Percentiles rank a stretch among this genome's conserved stretches.
Evolutionary conservation across 2,888 invertebrate species (phyloP).

Genomic region (Nasonovia ribisnigri): DNA sequence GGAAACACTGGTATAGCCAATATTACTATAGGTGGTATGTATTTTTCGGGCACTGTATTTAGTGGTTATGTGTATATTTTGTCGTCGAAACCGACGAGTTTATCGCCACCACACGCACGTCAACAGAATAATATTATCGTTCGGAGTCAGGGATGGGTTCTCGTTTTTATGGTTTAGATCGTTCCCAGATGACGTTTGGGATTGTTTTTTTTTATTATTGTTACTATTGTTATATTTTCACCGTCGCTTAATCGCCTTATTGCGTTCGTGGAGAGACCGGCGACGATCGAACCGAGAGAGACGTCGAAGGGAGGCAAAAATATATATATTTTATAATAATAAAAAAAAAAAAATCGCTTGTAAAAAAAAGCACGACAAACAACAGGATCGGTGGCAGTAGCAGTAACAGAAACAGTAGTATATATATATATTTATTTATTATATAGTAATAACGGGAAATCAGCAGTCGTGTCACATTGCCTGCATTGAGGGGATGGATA

Average conservation of each 20-base stretch:
- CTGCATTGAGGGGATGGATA: conserved; percentile 27
- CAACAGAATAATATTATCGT: not conserved
- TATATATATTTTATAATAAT: not conserved
- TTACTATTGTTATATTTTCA: not conserved
- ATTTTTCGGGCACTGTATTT: not conserved
- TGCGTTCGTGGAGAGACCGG: not conserved
- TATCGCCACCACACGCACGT: not conserved
- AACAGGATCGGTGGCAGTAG: conserved; percentile 17
- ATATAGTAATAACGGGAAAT: conserved; percentile 59
- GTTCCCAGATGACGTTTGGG: conserved; percentile 46
- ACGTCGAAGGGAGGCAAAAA: conserved; percentile 4
- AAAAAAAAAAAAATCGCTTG: conserved; percentile 11
- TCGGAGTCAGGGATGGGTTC: not conserved
- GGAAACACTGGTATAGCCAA: not conserved
- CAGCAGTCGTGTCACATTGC: conserved; percentile 64
- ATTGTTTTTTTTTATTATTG: conserved; percentile 28
- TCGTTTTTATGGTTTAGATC: not conserved
- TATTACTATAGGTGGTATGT: not conserved
- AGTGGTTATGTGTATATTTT: not conserved
- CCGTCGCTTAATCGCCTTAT: conserved; percentile 38
- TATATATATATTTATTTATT: conserved; percentile 26
- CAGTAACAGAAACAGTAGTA: conserved; percentile 8
- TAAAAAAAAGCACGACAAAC: conserved; percentile 25
- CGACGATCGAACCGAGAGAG: not conserved
- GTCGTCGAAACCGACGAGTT: not conserved